A percentile compares a stretch with the other conserved stretches of the same genome.
These are phyloP conservation scores for Suncus etruscus DNA, from an alignment of 2,113 vertebrate species.

Conservation along the genomic window DNA sequence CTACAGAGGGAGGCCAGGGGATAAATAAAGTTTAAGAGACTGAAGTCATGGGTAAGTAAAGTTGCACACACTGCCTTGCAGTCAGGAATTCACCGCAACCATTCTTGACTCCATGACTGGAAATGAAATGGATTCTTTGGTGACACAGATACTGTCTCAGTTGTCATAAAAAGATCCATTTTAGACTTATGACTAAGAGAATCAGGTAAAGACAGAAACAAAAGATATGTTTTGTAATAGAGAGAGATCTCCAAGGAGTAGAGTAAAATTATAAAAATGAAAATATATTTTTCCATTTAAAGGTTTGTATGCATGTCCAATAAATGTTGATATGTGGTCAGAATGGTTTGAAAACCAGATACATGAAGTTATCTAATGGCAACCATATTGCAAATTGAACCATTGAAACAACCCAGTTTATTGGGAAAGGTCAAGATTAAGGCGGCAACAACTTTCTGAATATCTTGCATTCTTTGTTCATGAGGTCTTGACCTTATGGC, in stretches of 20 bases:
- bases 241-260: too few relatives aligned
- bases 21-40: neutral
- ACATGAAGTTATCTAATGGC: neutral
- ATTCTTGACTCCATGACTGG: neutral
- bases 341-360: neutral
- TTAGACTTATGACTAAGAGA: neutral
- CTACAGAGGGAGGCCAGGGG: neutral
- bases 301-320: neutral
- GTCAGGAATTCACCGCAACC: neutral
- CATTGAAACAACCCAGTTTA: neutral
- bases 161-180: neutral
- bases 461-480: fast-evolving
- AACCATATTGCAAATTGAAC: neutral
- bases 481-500: fast-evolving
- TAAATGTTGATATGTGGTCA: neutral
- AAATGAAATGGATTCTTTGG: neutral
- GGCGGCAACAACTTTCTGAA: too few relatives aligned
- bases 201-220: neutral
- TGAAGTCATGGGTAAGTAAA: neutral
- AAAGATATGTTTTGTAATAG: neutral
- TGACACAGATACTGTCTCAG: neutral
- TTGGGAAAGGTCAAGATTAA: neutral
- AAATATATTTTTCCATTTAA: neutral
- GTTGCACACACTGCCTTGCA: neutral
- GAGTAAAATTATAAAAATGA: neutral